Evolutionary conservation across 2,888 invertebrate genomes (phyloP).

Genomic region (Tipula confusa): DNA sequence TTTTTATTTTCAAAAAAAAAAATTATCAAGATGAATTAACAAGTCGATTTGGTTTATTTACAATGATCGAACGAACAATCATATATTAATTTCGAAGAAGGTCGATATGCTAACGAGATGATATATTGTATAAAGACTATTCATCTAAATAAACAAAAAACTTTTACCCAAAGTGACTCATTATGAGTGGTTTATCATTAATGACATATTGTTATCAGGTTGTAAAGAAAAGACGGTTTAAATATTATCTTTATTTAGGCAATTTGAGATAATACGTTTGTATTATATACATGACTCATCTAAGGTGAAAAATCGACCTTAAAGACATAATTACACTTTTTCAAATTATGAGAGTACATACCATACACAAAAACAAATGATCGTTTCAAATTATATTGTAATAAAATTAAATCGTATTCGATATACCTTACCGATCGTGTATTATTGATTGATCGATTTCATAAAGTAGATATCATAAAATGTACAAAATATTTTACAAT

Average conservation of each 20-base stretch:
- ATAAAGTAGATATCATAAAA: background rate
- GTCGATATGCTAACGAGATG: conserved; percentile 20
- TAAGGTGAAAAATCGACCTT: background rate
- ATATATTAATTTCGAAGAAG: background rate
- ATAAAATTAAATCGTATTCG: background rate
- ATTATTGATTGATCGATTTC: conserved; percentile 3
- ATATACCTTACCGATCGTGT: background rate
- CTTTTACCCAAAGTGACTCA: background rate
- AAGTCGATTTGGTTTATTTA: background rate
- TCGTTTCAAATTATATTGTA: background rate
- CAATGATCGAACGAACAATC: background rate
- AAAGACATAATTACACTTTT: background rate
- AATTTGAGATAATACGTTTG: background rate
- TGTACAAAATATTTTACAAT: background rate
- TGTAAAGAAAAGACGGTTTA: background rate
- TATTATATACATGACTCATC: background rate
- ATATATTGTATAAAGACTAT: background rate
- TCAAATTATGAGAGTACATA: no score
- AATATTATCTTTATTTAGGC: no score
- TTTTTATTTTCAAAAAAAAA: background rate
- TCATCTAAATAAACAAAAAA: background rate
- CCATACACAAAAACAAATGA: background rate
- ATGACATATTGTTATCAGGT: background rate
- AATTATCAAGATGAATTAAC: background rate
- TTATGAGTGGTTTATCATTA: background rate